Evolutionary conservation across 2,888 invertebrate species (phyloP).

Genomic region (Aphidius colemani): DNA sequence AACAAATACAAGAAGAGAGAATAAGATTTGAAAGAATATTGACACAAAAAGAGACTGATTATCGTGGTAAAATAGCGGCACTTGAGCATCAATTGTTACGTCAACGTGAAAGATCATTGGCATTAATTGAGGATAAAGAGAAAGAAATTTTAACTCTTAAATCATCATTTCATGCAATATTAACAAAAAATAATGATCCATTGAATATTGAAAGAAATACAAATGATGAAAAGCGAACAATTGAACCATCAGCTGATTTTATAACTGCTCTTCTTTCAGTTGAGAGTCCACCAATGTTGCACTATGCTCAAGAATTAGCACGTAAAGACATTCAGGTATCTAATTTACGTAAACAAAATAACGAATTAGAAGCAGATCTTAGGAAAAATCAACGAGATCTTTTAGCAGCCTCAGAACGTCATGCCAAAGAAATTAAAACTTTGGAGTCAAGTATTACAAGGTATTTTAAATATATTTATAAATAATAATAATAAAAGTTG

Average conservation of each 20-base stretch:
- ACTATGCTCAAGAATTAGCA: slow-evolving; percentile 83
- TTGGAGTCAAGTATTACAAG: slow-evolving; percentile 55
- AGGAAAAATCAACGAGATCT: slow-evolving; percentile 56
- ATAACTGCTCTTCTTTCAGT: slow-evolving; percentile 56
- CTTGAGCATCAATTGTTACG: slow-evolving; percentile 76
- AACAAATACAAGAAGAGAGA: slow-evolving; percentile 54
- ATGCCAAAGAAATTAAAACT: slow-evolving; percentile 48
- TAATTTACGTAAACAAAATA: slow-evolving; percentile 74
- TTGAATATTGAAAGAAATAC: slow-evolving; percentile 41
- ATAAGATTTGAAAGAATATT: slow-evolving; percentile 47
- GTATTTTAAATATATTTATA: slow-evolving; percentile 36
- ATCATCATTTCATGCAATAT: slow-evolving; percentile 63
- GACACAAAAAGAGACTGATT: slow-evolving; percentile 62
- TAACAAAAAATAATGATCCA: slow-evolving; percentile 53
- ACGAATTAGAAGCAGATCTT: slow-evolving; percentile 59
- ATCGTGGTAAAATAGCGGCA: slow-evolving; percentile 63
- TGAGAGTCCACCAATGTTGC: slow-evolving; percentile 77
- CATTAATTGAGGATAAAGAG: slow-evolving; percentile 81
- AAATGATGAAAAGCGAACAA: slow-evolving; percentile 38
- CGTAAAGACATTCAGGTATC: slow-evolving; percentile 79
- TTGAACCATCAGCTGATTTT: slow-evolving; percentile 46
- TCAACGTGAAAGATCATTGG: slow-evolving; percentile 80
- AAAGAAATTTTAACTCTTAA: slow-evolving; percentile 69
- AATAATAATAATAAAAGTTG: background rate
- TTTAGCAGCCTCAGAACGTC: slow-evolving; percentile 49